Conservation (phyloP, 2,113 vertebrate species). For the Anguilla rostrata region DNA sequence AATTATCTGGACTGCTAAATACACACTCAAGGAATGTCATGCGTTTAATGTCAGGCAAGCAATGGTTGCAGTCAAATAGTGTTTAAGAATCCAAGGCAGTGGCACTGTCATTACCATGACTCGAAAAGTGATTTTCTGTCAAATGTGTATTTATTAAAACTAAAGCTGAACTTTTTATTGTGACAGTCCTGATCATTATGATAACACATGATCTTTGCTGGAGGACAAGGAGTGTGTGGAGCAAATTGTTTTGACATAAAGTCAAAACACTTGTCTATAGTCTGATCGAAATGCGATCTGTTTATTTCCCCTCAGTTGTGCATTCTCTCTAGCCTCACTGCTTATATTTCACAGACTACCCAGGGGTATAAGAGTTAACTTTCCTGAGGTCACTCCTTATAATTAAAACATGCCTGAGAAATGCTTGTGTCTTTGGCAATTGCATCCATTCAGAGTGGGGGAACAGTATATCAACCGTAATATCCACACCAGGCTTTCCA, state of each 20-base stretch:
- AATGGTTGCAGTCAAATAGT: neutral
- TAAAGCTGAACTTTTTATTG: neutral
- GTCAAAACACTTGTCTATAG: neutral
- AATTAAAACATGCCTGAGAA: constrained; percentile 60
- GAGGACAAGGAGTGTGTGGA: neutral
- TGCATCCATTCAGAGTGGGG: constrained; percentile 50
- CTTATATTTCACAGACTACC: neutral
- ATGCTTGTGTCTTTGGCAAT: constrained; percentile 62
- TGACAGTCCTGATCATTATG: neutral
- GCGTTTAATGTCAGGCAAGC: neutral
- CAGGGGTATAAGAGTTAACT: constrained; percentile 1
- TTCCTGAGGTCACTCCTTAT: constrained; percentile 59
- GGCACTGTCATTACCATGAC: neutral
- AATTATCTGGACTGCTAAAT: constrained; percentile 18
- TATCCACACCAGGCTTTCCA: constrained; percentile 51
- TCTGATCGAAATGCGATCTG: neutral
- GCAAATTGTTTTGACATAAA: constrained; percentile 1
- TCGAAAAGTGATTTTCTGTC: neutral
- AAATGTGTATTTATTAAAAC: constrained; percentile 1
- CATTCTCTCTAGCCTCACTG: neutral
- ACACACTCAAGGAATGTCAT: neutral
- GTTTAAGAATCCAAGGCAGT: neutral
- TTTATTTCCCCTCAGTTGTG: neutral
- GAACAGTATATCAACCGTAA: constrained; percentile 43
- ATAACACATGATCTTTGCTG: neutral